Percentiles rank a stretch among this genome's conserved stretches.
phyloP scores from a whole-genome alignment of 2,888 invertebrate genomes.

The Cerastoderma edule region DNA sequence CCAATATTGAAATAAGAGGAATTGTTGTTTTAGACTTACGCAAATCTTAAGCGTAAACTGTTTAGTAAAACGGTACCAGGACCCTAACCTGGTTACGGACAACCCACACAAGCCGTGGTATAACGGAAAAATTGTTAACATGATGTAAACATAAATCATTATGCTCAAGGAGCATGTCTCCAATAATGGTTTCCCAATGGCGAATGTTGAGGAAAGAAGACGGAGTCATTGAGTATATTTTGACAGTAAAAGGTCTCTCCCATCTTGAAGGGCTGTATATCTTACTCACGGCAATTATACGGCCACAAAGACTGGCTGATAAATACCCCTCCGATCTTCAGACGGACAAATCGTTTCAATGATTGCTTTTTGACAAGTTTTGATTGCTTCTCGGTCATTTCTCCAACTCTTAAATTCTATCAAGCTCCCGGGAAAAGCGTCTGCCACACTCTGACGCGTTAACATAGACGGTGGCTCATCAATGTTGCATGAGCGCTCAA shows the following conservation, averaged over 20 bases:
- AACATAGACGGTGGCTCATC: conserved; percentile 42
- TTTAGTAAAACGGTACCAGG: too few relatives aligned
- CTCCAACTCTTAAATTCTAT: conserved; percentile 40
- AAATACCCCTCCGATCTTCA: conserved; percentile 44
- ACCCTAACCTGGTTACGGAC: too few relatives aligned
- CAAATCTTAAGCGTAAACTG: too few relatives aligned
- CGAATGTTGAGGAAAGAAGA: too few relatives aligned
- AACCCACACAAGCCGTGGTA: too few relatives aligned
- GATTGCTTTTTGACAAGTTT: conserved; percentile 56
- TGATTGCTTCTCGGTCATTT: conserved; percentile 36
- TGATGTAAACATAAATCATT: too few relatives aligned
- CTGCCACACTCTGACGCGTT: conserved; percentile 37
- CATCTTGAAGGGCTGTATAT: conserved; percentile 32
- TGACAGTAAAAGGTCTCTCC: conserved; percentile 11
- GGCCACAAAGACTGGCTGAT: conserved; percentile 33
- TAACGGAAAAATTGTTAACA: too few relatives aligned
- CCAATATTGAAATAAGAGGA: too few relatives aligned
- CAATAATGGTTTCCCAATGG: too few relatives aligned
- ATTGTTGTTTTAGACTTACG: too few relatives aligned
- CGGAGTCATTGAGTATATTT: too few relatives aligned
- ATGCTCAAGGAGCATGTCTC: too few relatives aligned
- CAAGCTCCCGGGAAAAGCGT: conserved; percentile 26
- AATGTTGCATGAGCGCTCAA: conserved; percentile 49
- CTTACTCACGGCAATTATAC: conserved; percentile 29
- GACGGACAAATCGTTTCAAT: conserved; percentile 48